phyloP scores from a whole-genome alignment of 2,797 vertebrate genomes.

The Crenichthys baileyi region DNA sequence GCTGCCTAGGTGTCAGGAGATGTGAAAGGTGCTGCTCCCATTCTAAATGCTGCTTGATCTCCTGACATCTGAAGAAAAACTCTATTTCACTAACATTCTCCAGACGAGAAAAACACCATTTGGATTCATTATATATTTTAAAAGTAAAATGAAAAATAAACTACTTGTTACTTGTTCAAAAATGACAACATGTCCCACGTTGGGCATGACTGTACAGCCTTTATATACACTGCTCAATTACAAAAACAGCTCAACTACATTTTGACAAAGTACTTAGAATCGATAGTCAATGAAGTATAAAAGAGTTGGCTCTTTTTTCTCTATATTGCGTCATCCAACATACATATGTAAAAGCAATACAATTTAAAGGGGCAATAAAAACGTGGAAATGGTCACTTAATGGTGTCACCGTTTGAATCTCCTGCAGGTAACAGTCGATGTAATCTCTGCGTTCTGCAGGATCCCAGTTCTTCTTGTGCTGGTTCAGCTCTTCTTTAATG shows the following conservation, averaged over 20 bases:
- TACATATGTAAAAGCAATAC: not conserved
- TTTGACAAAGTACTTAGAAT: not conserved
- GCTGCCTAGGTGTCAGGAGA: too few species aligned
- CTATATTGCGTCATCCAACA: not conserved
- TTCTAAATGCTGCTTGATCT: too few species aligned
- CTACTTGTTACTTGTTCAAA: not conserved
- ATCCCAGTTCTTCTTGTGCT: slow-evolving; percentile 78
- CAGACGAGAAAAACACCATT: too few species aligned
- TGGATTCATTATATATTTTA: too few species aligned
- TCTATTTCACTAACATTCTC: too few species aligned
- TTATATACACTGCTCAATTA: not conserved
- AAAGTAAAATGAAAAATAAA: too few species aligned
- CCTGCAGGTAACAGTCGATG: slow-evolving; percentile 83
- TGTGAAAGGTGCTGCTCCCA: too few species aligned
- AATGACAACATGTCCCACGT: not conserved
- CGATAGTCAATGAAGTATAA: too few species aligned
- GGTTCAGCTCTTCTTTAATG: slow-evolving; percentile 56
- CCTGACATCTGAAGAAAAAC: too few species aligned
- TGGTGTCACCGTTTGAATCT: slow-evolving; percentile 77
- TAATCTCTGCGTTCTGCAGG: slow-evolving; percentile 74
- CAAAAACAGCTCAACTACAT: not conserved
- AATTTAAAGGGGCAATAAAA: not conserved
- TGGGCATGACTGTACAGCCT: too few species aligned
- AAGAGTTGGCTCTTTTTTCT: not conserved
- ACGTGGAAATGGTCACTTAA: not conserved